These are phyloP conservation scores for Plumapathes pennacea DNA, from an alignment of 92 coral and sea anemone genomes.

Conservation along the genomic window DNA sequence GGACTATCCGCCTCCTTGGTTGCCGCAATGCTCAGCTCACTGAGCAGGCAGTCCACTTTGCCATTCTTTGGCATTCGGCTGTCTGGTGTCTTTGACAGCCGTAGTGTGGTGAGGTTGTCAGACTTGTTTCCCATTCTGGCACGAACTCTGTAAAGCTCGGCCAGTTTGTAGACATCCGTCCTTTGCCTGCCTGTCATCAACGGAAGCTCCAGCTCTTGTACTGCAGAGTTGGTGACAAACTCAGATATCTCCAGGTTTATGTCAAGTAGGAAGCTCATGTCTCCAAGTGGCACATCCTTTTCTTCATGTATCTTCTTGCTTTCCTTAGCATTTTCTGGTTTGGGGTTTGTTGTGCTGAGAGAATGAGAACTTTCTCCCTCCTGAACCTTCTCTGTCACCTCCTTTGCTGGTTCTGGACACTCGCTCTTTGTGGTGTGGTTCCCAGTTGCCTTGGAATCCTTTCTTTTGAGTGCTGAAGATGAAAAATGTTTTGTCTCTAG, in stretches of 20 bases:
- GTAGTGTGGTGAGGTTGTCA: conserved; percentile 63
- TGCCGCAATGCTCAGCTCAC: conserved; percentile 74
- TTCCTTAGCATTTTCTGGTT: background rate
- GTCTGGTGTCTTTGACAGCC: conserved; percentile 64
- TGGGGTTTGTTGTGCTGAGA: background rate
- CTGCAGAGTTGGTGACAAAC: conserved; percentile 53
- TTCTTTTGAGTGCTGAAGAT: background rate
- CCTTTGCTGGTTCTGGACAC: background rate
- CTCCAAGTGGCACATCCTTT: conserved; percentile 63
- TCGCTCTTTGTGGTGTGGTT: background rate
- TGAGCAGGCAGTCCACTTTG: conserved; percentile 71
- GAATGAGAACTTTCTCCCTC: background rate
- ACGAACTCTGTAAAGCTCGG: conserved; percentile 75
- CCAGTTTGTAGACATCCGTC: conserved; percentile 77
- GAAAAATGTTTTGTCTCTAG: too few species aligned
- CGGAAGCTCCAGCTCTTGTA: conserved; percentile 69
- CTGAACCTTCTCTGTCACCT: background rate
- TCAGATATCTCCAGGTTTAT: conserved; percentile 76
- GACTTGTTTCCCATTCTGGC: conserved; percentile 75
- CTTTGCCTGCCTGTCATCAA: conserved; percentile 82
- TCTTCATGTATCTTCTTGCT: background rate
- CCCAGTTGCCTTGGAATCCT: background rate
- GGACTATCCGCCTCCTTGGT: conserved; percentile 59
- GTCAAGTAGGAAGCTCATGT: conserved; percentile 78
- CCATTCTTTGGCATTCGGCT: conserved; percentile 84